Evolutionary conservation across 1,140 invertebrate genomes (phyloP), one percentile per base, ranked within the genome.

Genomic region (Colletes latitarsis): DNA sequence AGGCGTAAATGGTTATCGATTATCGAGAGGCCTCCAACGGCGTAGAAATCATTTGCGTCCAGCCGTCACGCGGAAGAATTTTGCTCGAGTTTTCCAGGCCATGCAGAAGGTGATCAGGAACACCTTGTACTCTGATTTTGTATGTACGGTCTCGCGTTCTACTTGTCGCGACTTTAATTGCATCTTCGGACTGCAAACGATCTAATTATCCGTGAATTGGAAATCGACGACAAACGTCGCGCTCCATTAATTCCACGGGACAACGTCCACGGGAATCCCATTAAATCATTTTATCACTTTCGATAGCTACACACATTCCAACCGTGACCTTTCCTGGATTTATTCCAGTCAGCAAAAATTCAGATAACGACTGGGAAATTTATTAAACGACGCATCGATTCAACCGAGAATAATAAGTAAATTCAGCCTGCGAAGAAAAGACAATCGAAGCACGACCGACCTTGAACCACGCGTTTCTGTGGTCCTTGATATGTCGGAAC

Each of bases 401-500:
- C 30, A 2, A 30, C 30, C 30, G 30, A 30, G 2, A 30, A 30
- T 30, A 30, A 30, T 30, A 30, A 30, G 30, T 30, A 30, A 30
- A 30, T 30, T 30, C 30, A 30, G 30, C 30, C 30, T 30, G 2
- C n/a, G 4, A 21, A 21, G 46, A 17, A 21, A 60, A 66, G n/a
- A 21, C 0, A 10, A 74, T 63, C 17, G 68, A 63, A 82, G 15
- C 15, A 8, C 15, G 58, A 73, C 57, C 83, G 57, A 17, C 68
- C 75, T 30, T 86, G 67, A 86, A 85, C 84, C 67, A 15, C 17
- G 39, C 64, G 57, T 49, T 70, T 63, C 1, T 41, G 39, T 10
- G 60, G 30, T 81, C 77, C 86, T 88, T 86, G 86, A 70, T 82
- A 77, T 62, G 81, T 19, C 86, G 66, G 76, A 84, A 82, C 69